phyloP scores from a whole-genome alignment of 2,888 invertebrate species.

The Andrena dorsata region DNA sequence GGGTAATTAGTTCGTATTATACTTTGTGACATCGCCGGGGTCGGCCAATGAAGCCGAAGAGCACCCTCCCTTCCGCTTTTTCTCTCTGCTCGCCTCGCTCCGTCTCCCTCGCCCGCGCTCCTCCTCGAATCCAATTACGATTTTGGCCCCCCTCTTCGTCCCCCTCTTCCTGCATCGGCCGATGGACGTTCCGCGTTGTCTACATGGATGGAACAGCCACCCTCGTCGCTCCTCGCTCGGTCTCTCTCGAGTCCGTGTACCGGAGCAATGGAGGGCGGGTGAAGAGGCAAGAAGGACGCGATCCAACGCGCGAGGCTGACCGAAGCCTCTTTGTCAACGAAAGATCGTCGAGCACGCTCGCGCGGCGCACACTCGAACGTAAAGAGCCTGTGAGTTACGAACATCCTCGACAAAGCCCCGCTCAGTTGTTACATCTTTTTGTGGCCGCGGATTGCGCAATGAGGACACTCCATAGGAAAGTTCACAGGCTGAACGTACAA shows the following conservation, averaged over 20 bases:
- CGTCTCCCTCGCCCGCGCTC: slow-evolving; percentile 34
- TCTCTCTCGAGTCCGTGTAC: slow-evolving; percentile 1
- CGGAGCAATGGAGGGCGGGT: slow-evolving; percentile 8
- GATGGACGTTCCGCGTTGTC: slow-evolving; percentile 61
- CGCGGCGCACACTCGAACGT: slow-evolving; percentile 42
- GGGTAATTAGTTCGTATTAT: slow-evolving; percentile 83
- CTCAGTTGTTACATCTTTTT: slow-evolving; percentile 25
- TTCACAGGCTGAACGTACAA: neutral
- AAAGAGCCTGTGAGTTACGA: slow-evolving; percentile 40
- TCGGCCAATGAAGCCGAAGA: slow-evolving; percentile 68
- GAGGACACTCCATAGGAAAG: slow-evolving; percentile 13
- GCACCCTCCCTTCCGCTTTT: slow-evolving; percentile 41
- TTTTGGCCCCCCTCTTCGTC: slow-evolving; percentile 60
- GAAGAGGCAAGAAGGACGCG: slow-evolving; percentile 34
- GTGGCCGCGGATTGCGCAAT: neutral
- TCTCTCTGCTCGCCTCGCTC: slow-evolving; percentile 22
- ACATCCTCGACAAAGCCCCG: slow-evolving; percentile 45
- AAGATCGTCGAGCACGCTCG: slow-evolving; percentile 64
- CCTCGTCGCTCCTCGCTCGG: too few relatives aligned
- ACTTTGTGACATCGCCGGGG: slow-evolving; percentile 79
- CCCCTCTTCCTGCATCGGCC: slow-evolving; percentile 45
- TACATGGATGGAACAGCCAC: slow-evolving; percentile 6
- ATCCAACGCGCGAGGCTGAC: slow-evolving; percentile 45
- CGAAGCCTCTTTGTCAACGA: slow-evolving; percentile 70
- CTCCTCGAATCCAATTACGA: slow-evolving; percentile 74